Evolutionary conservation across 2,113 vertebrate genomes (phyloP), one percentile per base, ranked within the genome.

Genomic region (Amphilophus citrinellus): DNA sequence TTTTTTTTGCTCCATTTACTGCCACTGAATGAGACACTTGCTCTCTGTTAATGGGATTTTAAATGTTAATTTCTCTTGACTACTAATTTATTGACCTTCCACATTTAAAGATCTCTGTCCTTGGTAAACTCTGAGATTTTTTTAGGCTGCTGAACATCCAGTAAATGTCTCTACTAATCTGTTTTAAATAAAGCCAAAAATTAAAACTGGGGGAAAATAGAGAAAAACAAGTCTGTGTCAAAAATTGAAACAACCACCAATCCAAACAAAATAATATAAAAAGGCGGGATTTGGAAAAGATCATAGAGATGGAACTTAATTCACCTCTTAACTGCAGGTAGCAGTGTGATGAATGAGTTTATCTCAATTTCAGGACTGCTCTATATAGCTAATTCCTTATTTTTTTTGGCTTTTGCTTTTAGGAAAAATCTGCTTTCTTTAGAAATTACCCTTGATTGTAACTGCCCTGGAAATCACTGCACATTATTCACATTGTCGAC

Each of bases 61-160:
- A 86, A 90, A 84, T 90, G 76, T 87, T 87, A 68, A 91, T 89
- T 86, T 78, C 83, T 76, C 79, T 39, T 63, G 79, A 76, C 39
- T 66, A 22, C 37, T 86, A 80, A 87, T 89, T 79, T 61, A 59
- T 77, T 68, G 79, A 80, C 68, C 78, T 10, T 44, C 24, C 42
- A 22, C 50, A 60, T 79, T 76, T 73, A 81, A 79, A 88, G 65
- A 77, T 53, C 42, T 73, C 30, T 13, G 68, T 85, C 22, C 13
- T 79, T 22, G n/a, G 62, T 84, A 76, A 87, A 62, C 24, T 1
- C 37, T 68, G 66, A 66, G 37, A 82, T 61, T 87, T 84, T 59
- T 71, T 37, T 85, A 82, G 35, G 60, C 77, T 61, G 37, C 58
- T 27, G 42, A 86, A 76, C 68, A 61, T 71, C 71, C 58, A 62